Evolutionary conservation across 2,113 vertebrate genomes (phyloP).

Genomic region (Cervus canadensis): DNA sequence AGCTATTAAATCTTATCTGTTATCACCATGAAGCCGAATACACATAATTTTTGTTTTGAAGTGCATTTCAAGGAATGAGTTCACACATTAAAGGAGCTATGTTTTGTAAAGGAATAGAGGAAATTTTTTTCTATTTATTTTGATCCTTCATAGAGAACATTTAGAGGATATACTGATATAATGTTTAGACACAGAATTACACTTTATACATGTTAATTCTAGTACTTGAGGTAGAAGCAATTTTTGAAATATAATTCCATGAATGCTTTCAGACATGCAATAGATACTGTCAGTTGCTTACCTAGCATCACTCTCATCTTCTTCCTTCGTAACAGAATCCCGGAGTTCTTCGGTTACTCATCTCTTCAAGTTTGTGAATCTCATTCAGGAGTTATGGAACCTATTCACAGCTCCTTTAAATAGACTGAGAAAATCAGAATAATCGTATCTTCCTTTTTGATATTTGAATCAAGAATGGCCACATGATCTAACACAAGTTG

Average conservation of each 20-base stretch:
- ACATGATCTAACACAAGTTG: background rate
- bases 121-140: background rate
- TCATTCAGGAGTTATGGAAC: background rate
- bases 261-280: background rate
- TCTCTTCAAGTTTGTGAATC: background rate
- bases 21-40: background rate
- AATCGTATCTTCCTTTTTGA: background rate
- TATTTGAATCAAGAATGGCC: background rate
- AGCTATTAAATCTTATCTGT: conserved; percentile 12
- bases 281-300: background rate
- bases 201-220: background rate
- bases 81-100: background rate
- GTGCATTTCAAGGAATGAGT: background rate
- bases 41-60: background rate
- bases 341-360: background rate
- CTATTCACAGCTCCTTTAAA: background rate
- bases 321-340: background rate
- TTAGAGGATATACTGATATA: background rate
- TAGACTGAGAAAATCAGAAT: background rate
- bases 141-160: background rate
- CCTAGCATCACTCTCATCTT: background rate
- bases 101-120: background rate
- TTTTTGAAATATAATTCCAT: background rate
- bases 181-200: background rate
- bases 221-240: background rate